Evolutionary conservation across 2,113 vertebrate genomes (phyloP).

Genomic region (Pollimyrus isidori): DNA sequence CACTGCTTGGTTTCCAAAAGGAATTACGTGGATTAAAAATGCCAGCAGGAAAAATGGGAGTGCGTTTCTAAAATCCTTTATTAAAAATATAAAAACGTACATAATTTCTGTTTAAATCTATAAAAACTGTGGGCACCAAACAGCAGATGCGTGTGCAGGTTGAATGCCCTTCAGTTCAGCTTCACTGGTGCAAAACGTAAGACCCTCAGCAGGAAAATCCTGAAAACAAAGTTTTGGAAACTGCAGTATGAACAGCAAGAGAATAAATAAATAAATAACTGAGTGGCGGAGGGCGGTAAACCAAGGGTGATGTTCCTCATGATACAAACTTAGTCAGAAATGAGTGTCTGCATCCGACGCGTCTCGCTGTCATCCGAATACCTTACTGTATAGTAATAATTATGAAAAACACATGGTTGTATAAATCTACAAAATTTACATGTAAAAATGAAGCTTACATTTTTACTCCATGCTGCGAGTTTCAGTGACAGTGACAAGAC

Average conservation of each 20-base stretch:
- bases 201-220: slow-evolving; percentile 58
- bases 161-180: slow-evolving; percentile 69
- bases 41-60: slow-evolving; percentile 72
- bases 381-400: not conserved
- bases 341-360: not conserved
- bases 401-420: slow-evolving; percentile 7
- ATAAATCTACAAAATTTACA: not conserved
- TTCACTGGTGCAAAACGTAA: slow-evolving; percentile 66
- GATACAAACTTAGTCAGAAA: not conserved
- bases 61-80: slow-evolving; percentile 73
- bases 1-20: slow-evolving; percentile 63
- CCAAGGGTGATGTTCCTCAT: not conserved
- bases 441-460: not conserved
- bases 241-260: slow-evolving; percentile 59
- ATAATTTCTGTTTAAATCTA: slow-evolving; percentile 75
- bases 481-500: slow-evolving; percentile 1
- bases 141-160: slow-evolving; percentile 26
- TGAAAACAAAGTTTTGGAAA: slow-evolving; percentile 66
- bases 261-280: slow-evolving; percentile 2
- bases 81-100: slow-evolving; percentile 76
- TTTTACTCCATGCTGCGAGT: not conserved
- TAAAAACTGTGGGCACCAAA: slow-evolving; percentile 52
- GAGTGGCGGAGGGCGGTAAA: not conserved
- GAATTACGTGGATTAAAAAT: slow-evolving; percentile 66
- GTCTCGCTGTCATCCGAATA: not conserved